phyloP scores from a whole-genome alignment of 1,140 invertebrate species.

The Berghia stephanieae region DNA sequence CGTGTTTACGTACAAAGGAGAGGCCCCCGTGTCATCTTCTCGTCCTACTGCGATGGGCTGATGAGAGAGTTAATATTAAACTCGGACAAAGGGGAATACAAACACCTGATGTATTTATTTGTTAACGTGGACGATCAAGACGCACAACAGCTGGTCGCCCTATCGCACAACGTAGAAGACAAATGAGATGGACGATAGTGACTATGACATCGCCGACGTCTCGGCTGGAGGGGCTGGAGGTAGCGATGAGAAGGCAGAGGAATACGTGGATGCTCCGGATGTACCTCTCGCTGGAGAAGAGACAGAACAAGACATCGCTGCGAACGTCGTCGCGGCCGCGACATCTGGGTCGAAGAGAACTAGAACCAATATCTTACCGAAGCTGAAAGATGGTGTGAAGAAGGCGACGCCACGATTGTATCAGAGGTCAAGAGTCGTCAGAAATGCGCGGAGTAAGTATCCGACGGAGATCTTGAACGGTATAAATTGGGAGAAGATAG shows the following conservation, averaged over 20 bases:
- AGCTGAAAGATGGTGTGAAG: neutral
- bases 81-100: slow-evolving; percentile 6
- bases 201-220: no score
- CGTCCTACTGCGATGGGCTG: neutral
- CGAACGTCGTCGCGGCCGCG: neutral
- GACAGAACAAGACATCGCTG: no score
- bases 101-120: slow-evolving; percentile 4
- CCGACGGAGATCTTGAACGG: slow-evolving; percentile 5
- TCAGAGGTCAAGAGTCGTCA: slow-evolving; percentile 11
- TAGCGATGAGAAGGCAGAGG: no score
- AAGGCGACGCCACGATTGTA: neutral
- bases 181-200: no score
- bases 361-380: neutral
- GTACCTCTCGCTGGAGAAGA: no score
- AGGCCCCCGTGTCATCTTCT: neutral
- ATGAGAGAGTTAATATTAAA: slow-evolving; percentile 19
- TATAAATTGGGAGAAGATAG: neutral
- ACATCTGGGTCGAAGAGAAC: neutral
- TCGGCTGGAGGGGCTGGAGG: no score
- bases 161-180: no score
- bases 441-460: neutral
- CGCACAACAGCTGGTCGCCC: neutral
- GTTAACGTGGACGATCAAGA: neutral
- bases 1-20: neutral
- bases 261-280: no score